Conservation (phyloP, 2,113 vertebrate species). For the Gavia stellata region DNA sequence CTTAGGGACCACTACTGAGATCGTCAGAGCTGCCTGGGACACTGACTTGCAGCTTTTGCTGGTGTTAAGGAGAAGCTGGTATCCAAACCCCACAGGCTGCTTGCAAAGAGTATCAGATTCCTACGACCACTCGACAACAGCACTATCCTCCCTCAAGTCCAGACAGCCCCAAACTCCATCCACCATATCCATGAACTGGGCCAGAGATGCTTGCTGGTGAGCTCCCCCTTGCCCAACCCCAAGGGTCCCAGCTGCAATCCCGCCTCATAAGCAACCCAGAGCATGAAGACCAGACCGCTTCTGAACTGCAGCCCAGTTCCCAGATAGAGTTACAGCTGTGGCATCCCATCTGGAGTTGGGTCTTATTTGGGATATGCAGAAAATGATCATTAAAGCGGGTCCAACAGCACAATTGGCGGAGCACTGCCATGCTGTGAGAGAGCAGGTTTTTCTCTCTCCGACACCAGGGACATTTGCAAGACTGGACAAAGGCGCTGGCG, state of each 20-base stretch:
- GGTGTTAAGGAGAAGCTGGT: background rate
- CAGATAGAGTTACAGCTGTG: background rate
- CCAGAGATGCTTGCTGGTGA: background rate
- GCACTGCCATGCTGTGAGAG: background rate
- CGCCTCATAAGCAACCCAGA: background rate
- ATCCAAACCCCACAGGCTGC: background rate
- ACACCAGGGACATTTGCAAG: background rate
- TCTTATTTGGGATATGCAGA: background rate
- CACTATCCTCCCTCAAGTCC: background rate
- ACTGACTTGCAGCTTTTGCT: background rate
- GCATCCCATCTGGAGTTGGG: background rate
- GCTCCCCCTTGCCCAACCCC: background rate
- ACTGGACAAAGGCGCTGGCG: background rate
- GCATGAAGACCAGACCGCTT: background rate
- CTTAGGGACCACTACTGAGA: background rate
- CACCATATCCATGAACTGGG: background rate
- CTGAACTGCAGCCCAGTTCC: background rate
- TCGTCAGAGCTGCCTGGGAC: background rate
- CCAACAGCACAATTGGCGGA: background rate
- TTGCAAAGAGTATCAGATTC: background rate
- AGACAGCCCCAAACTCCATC: background rate
- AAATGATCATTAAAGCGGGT: background rate
- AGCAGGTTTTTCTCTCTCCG: background rate
- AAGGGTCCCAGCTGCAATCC: conserved; percentile 4
- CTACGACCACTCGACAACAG: background rate